Evolutionary conservation across 2,797 vertebrate species (phyloP), one percentile per base, ranked within the genome.

Genomic region (Microctenopoma steveboyesi): DNA sequence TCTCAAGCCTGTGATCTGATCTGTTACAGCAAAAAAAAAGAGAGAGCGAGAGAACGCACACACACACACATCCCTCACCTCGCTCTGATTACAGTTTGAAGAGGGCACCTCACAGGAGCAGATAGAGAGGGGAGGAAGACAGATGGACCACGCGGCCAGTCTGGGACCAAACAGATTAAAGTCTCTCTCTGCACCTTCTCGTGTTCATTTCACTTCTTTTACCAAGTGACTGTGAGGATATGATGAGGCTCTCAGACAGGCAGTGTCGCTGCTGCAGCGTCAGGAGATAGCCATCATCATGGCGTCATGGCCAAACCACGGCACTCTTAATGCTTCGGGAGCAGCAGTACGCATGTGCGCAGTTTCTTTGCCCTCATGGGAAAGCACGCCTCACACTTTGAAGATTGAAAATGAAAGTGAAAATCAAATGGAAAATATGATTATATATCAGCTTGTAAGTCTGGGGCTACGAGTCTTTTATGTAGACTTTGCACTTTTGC

Each of bases 1-100:
- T 82, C 65, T 84, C 66, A 78, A 76, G 76, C 80, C 69, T 68
- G 77, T 86, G 86, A 85, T 86, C 68, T 81, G 83, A 88, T 89
- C 83, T 73, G 68, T 86, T 73, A 64, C 78, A 65, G 79, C 30
- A 33, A 33, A 33, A 33, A 33, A 33, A 33, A 33, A 33, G 7
- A 33, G 5, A 33, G 7, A 33, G 5, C 1, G 7, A 63, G 30
- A 52, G 53, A 58, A 37, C 42, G 47, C 62, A 47, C 50, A 18
- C 51, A 22, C 22, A 22, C 22, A 22, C 22, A 52, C 81, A 76
- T 83, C 69, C 73, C 66, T 84, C 82, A 84, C 82, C 69, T 78
- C 50, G 18, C 57, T 60, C 35, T 82, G 87, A 88, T 89, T 86
- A 85, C 83, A 85, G 88, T 82, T 78, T 84, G 77, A 73, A 82